Percentiles rank a stretch among this genome's conserved stretches.
These are phyloP conservation scores for Allacma fusca DNA, from an alignment of 2,888 invertebrate species.

Conservation along the genomic window DNA sequence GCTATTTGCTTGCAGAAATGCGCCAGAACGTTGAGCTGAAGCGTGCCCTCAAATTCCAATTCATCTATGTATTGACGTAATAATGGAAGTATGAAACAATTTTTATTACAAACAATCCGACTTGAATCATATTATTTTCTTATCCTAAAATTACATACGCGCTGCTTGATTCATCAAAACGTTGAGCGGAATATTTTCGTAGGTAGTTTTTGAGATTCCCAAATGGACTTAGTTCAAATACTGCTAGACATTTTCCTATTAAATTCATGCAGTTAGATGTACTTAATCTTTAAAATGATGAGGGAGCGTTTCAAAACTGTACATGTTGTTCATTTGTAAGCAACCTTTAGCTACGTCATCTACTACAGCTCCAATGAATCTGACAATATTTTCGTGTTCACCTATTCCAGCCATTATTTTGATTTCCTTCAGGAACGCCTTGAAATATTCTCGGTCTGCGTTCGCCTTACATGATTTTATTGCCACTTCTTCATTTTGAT, in stretches of 20 bases:
- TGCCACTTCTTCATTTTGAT: background rate
- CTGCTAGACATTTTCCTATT: background rate
- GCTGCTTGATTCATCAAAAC: no score
- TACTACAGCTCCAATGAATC: background rate
- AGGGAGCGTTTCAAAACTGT: no score
- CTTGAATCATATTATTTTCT: no score
- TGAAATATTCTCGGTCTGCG: background rate
- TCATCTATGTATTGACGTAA: no score
- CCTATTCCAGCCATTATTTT: background rate
- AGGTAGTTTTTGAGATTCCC: background rate
- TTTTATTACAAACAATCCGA: no score
- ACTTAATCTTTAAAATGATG: no score
- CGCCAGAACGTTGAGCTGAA: background rate
- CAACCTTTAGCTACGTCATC: background rate
- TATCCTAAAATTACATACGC: no score
- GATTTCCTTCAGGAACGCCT: background rate
- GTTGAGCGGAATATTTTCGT: background rate
- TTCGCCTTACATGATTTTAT: background rate
- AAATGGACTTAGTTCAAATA: background rate
- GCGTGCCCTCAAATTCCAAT: no score
- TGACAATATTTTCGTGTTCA: background rate
- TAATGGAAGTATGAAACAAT: no score
- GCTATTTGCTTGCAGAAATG: background rate
- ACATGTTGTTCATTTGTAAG: no score
- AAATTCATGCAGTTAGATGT: no score